Base-by-base conservation (phyloP, 2,113 vertebrate genomes). In the Prolemur simus region DNA sequence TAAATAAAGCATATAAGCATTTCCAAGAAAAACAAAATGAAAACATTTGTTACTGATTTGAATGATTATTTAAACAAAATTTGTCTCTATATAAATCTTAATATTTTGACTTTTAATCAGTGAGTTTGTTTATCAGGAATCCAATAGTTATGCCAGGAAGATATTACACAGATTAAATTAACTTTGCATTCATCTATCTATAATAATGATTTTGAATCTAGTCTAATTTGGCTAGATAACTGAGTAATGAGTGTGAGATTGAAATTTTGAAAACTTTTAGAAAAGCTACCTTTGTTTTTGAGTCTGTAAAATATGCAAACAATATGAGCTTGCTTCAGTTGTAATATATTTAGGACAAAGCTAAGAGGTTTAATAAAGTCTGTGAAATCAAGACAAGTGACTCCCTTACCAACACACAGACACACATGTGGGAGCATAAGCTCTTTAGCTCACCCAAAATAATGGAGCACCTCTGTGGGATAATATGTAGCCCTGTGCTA, bases 61-160 rank as follows among this genome's bases (percentile, higher is more conserved):
- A 91, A 76, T 74, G 3, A 88, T 47, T 56, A 49, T 52, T 80
- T 91, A 60, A 83, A 39, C 54, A 8, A 73, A 66, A 60, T 0
- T 42, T 69, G 56, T 12, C 8, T 73, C 18, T 45, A 68, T 49
- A 25, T 63, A 63, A 63, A 27, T 54, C 3, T 89, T 71, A 56
- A 45, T 76, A 89, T 69, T 87, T 71, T 78, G 15, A 91, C 6
- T 68, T 87, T 76, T 45, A 77, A 32, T 89, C 21, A n/a, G 14
- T 49, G 8, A 89, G 29, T 45, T 93, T 64, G 11, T 49, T 60
- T 56, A 58, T 92, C 25, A 80, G 27, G 15, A 87, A 49, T 18
- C 7, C 12, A 88, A n/a, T 81, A 66, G 0, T 39, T 96, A 14
- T 3, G 56, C 1, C 2, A 58, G 6, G 7, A 74, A 93, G 6